Evolutionary conservation across 2,113 vertebrate genomes (phyloP).

Genomic region (Micronycteris hirsuta): DNA sequence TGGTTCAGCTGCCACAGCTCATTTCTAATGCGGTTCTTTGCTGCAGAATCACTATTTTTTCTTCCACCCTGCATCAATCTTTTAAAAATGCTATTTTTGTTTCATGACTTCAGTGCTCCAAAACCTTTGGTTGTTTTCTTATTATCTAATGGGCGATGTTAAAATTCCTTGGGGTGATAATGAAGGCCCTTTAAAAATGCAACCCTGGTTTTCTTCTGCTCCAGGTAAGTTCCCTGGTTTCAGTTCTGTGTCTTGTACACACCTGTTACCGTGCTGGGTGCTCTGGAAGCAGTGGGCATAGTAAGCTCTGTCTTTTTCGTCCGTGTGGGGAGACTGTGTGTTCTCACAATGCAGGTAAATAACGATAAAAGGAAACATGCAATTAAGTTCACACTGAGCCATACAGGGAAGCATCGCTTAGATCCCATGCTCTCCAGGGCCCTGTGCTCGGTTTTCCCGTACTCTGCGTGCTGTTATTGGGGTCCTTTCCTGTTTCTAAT

Average conservation of each 20-base stretch:
- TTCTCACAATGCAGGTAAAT: not conserved
- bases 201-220: not conserved
- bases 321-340: not conserved
- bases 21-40: not conserved
- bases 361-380: not conserved
- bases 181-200: not conserved
- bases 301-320: not conserved
- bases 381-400: not conserved
- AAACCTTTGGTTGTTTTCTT: not conserved
- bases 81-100: not conserved
- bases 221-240: not conserved
- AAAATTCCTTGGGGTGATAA: not conserved
- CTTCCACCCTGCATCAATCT: not conserved
- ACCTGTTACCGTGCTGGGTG: not conserved
- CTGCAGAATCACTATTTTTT: not conserved
- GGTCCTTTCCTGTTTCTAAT: not conserved
- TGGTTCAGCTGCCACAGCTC: not conserved
- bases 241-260: not conserved
- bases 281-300: not conserved
- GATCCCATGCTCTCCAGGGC: not conserved
- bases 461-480: not conserved
- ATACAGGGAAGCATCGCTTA: not conserved
- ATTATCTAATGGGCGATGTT: not conserved
- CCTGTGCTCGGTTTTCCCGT: not conserved
- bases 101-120: not conserved